A percentile compares a stretch with the other conserved stretches of the same genome.
phyloP scores from a whole-genome alignment of 2,113 vertebrate species.

The Patagioenas fasciata region DNA sequence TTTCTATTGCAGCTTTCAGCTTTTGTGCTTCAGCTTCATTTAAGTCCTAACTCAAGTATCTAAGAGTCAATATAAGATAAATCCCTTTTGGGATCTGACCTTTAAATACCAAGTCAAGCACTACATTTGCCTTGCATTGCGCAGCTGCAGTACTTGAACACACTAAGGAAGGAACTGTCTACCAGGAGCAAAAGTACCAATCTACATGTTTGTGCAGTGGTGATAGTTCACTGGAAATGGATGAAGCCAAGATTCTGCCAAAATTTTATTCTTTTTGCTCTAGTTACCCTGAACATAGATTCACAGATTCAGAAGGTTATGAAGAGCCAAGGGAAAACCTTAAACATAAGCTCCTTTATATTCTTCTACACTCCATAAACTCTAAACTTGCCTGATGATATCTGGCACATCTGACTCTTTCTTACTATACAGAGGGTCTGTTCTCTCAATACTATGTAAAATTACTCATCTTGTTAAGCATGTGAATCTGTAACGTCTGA shows the following conservation, averaged over 20 bases:
- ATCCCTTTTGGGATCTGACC: background rate
- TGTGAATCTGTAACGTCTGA: background rate
- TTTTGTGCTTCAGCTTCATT: background rate
- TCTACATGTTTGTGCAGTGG: background rate
- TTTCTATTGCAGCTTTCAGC: background rate
- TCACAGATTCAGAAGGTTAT: background rate
- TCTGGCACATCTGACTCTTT: background rate
- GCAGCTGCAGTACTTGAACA: background rate
- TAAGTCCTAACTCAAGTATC: background rate
- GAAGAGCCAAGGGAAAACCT: background rate
- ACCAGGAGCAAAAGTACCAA: background rate
- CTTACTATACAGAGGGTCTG: background rate
- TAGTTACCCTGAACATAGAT: background rate
- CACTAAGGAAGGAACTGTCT: background rate
- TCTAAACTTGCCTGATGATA: background rate
- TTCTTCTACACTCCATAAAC: slow-evolving; percentile 4
- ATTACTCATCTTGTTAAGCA: slow-evolving; percentile 7
- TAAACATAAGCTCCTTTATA: slow-evolving; percentile 31
- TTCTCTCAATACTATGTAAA: slow-evolving; percentile 8
- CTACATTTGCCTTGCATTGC: background rate
- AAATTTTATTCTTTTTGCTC: background rate
- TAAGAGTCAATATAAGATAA: background rate
- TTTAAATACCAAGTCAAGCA: background rate
- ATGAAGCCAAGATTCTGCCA: background rate
- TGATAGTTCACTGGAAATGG: slow-evolving; percentile 2